phyloP scores from a whole-genome alignment of 2,888 invertebrate species.

The Drosophila eohydei region DNA sequence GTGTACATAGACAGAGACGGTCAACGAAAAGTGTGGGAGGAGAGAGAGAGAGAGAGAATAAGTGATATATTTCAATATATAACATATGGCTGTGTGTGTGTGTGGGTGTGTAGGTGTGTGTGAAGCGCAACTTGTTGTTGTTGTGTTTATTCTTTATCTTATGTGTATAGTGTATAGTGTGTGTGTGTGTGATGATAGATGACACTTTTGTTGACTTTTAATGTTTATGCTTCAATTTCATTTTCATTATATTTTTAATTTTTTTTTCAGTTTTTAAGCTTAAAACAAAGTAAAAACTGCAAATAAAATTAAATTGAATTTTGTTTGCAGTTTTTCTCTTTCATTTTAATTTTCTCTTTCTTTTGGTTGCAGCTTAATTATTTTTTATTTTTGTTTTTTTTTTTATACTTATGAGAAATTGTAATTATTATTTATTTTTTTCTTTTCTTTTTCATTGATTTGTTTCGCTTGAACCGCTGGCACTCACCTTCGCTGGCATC shows the following conservation, averaged over 20 bases:
- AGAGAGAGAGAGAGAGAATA: conserved; percentile 50
- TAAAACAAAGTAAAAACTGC: conserved; percentile 17
- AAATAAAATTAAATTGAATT: conserved; percentile 18
- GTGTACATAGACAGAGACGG: conserved; percentile 29
- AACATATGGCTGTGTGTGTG: conserved; percentile 35
- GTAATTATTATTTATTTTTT: conserved; percentile 8
- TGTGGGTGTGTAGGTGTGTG: conserved; percentile 17
- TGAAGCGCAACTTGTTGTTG: conserved; percentile 57
- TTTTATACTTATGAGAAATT: conserved; percentile 6
- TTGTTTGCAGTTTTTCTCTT: conserved; percentile 16
- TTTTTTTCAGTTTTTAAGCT: conserved; percentile 4
- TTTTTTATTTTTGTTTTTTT: conserved; percentile 9
- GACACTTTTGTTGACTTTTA: conserved; percentile 59
- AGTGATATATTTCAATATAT: conserved; percentile 54
- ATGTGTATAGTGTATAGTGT: conserved; percentile 26
- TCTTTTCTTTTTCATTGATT: neutral
- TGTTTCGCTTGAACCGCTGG: conserved; percentile 38
- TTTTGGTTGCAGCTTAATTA: neutral
- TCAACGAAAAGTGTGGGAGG: conserved; percentile 35
- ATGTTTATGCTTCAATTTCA: conserved; percentile 55
- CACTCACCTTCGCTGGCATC: conserved; percentile 96
- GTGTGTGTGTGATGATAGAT: conserved; percentile 59
- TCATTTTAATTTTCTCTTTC: conserved; percentile 10
- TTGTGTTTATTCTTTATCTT: conserved; percentile 12
- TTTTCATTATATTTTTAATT: conserved; percentile 10